Evolutionary conservation across 2,797 vertebrate genomes (phyloP).

Genomic region (Hemitrygon akajei): DNA sequence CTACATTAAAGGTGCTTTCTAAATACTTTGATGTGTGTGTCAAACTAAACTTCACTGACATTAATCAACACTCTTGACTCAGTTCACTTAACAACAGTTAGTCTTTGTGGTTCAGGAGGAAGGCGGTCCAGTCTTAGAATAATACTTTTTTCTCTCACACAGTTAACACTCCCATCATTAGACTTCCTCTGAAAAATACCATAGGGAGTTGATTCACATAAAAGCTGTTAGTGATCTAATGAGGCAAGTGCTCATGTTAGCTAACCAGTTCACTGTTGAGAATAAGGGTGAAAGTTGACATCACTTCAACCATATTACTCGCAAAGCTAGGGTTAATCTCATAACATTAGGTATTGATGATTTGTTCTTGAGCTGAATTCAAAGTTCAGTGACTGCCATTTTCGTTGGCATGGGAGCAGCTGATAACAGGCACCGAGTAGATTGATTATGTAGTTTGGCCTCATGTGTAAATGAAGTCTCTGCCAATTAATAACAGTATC

Average conservation of each 20-base stretch:
- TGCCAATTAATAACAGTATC: too few species aligned
- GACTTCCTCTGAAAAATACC: background rate
- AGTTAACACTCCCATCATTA: background rate
- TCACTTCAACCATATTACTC: background rate
- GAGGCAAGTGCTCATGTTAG: background rate
- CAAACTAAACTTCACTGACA: background rate
- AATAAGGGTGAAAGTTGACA: background rate
- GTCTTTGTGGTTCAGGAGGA: background rate
- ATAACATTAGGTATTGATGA: background rate
- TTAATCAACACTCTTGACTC: background rate
- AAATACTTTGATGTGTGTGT: background rate
- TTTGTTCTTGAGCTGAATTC: background rate
- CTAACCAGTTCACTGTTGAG: background rate
- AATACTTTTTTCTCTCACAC: background rate
- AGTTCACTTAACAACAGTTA: background rate
- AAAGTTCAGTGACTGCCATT: background rate
- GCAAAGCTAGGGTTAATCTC: background rate
- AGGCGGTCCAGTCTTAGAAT: background rate
- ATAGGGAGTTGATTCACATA: background rate
- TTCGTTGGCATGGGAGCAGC: background rate
- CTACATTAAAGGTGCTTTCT: background rate
- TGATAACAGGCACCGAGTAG: background rate
- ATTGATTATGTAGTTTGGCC: background rate
- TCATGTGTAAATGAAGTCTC: background rate
- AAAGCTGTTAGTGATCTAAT: background rate